Conservation (phyloP, 2,797 vertebrate species). For the Calcarius lapponicus region DNA sequence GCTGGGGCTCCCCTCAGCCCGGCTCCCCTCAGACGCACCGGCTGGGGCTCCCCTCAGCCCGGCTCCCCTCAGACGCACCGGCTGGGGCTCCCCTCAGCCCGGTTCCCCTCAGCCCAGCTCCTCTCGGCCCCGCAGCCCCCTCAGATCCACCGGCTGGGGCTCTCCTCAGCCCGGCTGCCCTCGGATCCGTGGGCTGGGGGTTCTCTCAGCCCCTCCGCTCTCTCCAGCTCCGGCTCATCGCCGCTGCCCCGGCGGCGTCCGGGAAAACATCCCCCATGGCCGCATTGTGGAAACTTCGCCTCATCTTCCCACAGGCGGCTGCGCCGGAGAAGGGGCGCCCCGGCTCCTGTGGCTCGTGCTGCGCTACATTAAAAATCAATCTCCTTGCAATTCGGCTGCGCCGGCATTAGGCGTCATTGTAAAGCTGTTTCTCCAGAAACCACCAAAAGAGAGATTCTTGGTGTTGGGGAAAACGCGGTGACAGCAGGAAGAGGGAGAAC, state of each 20-base stretch:
- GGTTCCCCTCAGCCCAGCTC: too few species aligned
- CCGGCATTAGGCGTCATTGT: conserved; percentile 82
- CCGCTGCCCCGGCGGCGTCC: neutral
- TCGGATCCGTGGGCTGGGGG: neutral
- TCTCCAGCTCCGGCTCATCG: neutral
- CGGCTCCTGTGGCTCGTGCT: conserved; percentile 25
- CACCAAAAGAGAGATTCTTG: neutral
- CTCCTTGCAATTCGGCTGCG: conserved; percentile 76
- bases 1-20: too few species aligned
- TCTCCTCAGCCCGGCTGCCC: neutral
- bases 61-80: neutral
- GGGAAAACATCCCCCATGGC: neutral
- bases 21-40: neutral
- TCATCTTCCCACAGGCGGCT: conserved; percentile 17
- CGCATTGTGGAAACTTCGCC: conserved; percentile 50
- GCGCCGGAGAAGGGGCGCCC: conserved; percentile 5
- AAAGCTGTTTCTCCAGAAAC: conserved; percentile 70
- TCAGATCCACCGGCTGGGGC: too few species aligned
- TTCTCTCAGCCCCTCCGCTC: neutral
- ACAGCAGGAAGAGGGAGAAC: conserved; percentile 18
- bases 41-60: neutral
- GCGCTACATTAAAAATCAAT: conserved; percentile 45
- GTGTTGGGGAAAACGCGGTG: neutral
- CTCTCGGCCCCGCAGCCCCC: too few species aligned
- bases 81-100: neutral